Evolutionary conservation across 2,113 vertebrate genomes (phyloP), one percentile per base, ranked within the genome.

Genomic region (Chlorocebus sabaeus): DNA sequence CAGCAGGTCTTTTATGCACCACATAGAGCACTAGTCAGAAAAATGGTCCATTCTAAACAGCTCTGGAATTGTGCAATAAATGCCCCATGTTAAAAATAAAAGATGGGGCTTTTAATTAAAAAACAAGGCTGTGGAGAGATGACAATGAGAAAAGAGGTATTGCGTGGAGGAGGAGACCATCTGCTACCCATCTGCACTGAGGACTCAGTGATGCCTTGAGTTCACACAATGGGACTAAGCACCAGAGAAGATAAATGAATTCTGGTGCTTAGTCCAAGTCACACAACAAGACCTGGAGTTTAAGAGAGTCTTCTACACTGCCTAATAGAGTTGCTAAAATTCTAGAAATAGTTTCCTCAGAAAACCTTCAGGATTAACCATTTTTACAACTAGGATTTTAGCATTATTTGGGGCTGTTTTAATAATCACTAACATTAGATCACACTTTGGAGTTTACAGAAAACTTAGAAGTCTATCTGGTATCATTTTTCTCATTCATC

Each of bases 11-110:
- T 85, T 73, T 57, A 59, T 76, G 5, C 2, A 50, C 30, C 8
- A 18, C 23, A 78, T 14, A 83, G 2, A 89, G 59, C 35, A 55
- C 32, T 23, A 72, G 95, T 68, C 57, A 57, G 35, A 89, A 95
- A 96, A 95, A 92, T 16, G 59, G 67, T 35, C 27, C 59, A 84
- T 95, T 94, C 64, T 79, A 89, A 82, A 93, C 18, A 93, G 38
- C 86, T 97, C 82, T 93, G 76, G 52, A 73, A 55, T 72, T 84
- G 43, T 35, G 68, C 89, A 86, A 88, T 79, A 87, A 95, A 93
- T 82, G 68, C 10, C 17, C 61, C 43, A 11, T 75, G 89, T 93
- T 95, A 96, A 97, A 96, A 97, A 83, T 93, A 95, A 92, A 87
- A 94, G 67, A 90, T 90, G 93, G 95, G 67, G 57, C 4, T 89